Percentiles rank a stretch among this genome's conserved stretches.
phyloP scores from a whole-genome alignment of 2,888 invertebrate genomes.

The Sipha maydis region DNA sequence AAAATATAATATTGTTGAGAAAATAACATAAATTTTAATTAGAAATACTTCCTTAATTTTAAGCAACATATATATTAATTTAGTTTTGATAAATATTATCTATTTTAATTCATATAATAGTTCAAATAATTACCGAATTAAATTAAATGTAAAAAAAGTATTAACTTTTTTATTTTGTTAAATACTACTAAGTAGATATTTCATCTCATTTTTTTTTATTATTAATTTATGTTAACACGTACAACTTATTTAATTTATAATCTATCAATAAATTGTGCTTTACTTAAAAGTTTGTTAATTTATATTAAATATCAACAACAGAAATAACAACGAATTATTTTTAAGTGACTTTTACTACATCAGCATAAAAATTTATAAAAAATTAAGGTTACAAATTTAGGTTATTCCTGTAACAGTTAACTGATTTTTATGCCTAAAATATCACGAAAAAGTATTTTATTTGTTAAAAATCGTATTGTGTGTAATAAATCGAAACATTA shows the following conservation, averaged over 20 bases:
- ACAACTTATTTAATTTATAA: not conserved
- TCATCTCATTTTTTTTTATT: not conserved
- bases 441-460: not conserved
- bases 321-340: not conserved
- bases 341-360: constrained; percentile 6
- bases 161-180: no score
- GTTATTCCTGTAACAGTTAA: not conserved
- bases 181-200: no score
- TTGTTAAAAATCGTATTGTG: not conserved
- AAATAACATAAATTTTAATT: no score
- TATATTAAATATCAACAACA: not conserved
- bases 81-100: no score
- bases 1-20: no score
- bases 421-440: not conserved
- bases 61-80: no score
- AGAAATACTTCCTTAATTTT: no score
- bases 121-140: no score
- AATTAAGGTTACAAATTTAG: not conserved
- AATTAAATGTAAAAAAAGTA: no score
- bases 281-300: not conserved
- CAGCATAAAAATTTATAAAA: not conserved
- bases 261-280: not conserved
- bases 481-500: not conserved
- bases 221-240: not conserved
- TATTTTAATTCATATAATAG: no score